phyloP scores from a whole-genome alignment of 1,140 invertebrate species.

The Aphelenchoides besseyi region DNA sequence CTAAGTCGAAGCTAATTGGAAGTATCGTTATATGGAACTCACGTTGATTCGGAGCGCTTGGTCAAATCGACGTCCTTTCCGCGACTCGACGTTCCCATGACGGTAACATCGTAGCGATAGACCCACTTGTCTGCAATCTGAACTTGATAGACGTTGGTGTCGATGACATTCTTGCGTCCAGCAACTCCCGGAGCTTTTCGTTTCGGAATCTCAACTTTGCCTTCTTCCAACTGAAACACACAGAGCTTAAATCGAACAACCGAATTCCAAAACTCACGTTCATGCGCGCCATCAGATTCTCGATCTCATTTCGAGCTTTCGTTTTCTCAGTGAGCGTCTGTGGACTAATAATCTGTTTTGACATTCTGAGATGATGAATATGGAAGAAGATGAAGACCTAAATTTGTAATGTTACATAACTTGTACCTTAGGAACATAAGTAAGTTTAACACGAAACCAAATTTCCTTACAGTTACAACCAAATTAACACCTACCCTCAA shows the following conservation, averaged over 20 bases:
- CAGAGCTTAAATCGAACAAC: neutral
- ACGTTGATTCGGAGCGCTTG: neutral
- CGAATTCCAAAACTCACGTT: neutral
- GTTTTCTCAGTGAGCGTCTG: conserved; percentile 13
- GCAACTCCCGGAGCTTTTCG: neutral
- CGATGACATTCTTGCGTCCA: neutral
- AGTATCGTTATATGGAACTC: neutral
- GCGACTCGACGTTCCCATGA: neutral
- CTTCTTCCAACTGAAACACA: neutral
- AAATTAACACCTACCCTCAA: too few relatives aligned
- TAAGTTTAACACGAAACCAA: too few relatives aligned
- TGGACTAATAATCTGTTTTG: too few relatives aligned
- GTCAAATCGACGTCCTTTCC: conserved; percentile 14
- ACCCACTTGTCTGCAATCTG: neutral
- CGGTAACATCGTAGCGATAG: conserved; percentile 17
- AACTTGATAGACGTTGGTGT: conserved; percentile 16
- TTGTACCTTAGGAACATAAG: too few relatives aligned
- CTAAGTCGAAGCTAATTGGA: neutral
- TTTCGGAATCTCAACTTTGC: neutral
- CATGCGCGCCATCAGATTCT: neutral
- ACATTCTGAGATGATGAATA: too few relatives aligned
- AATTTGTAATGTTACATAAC: too few relatives aligned
- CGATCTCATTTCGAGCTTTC: conserved; percentile 2
- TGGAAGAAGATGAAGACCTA: too few relatives aligned
- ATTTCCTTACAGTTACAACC: too few relatives aligned